Evolutionary conservation across 2,888 invertebrate genomes (phyloP).

Genomic region (Coenonympha arcania): DNA sequence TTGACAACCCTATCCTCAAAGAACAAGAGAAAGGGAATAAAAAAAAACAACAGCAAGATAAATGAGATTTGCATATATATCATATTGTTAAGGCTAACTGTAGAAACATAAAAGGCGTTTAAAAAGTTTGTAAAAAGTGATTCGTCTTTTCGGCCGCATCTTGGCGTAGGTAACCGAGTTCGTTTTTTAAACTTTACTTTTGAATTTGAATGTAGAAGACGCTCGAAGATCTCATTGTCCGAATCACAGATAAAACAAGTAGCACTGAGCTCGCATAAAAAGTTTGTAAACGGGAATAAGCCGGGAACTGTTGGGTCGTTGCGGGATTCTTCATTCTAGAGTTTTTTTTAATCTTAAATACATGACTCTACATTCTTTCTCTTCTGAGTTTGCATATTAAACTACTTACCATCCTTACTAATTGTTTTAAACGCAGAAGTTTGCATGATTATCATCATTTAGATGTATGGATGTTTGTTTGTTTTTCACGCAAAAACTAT

Average conservation of each 20-base stretch:
- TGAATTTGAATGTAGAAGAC: background rate
- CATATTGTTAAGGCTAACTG: conserved; percentile 47
- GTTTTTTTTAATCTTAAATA: too few relatives aligned
- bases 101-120: conserved; percentile 42
- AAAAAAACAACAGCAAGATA: conserved; percentile 41
- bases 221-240: conserved; percentile 6
- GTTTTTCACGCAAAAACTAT: too few relatives aligned
- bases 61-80: conserved; percentile 70
- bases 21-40: conserved; percentile 41
- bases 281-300: too few relatives aligned
- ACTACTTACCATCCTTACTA: too few relatives aligned
- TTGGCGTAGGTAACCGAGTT: conserved; percentile 50
- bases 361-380: too few relatives aligned
- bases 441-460: too few relatives aligned
- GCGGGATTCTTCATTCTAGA: too few relatives aligned
- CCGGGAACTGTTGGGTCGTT: too few relatives aligned
- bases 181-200: conserved; percentile 49
- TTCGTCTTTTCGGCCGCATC: conserved; percentile 57
- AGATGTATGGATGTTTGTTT: too few relatives aligned
- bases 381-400: too few relatives aligned
- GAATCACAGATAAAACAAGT: background rate
- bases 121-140: conserved; percentile 28
- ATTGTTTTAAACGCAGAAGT: too few relatives aligned
- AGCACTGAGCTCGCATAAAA: too few relatives aligned
- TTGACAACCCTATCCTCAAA: conserved; percentile 10